These are phyloP conservation scores for Sebastes nivosus DNA, from an alignment of 2,797 vertebrate species.

Conservation along the genomic window DNA sequence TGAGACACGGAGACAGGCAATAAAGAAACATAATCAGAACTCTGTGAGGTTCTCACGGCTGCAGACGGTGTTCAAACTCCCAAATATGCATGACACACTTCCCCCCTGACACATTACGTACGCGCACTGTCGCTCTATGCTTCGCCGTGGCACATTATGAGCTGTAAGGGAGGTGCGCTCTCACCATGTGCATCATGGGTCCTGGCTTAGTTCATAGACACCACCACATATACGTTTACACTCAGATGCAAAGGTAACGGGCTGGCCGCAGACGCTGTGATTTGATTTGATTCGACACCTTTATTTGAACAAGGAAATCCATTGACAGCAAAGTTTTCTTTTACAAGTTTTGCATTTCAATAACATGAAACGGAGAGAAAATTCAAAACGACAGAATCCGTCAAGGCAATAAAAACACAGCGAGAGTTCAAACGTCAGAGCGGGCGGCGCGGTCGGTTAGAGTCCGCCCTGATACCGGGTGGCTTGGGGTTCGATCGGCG, in stretches of 20 bases:
- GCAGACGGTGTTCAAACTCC: slow-evolving; percentile 69
- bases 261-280: not conserved
- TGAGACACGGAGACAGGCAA: slow-evolving; percentile 17
- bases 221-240: not conserved
- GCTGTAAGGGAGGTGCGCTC: slow-evolving; percentile 45
- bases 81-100: slow-evolving; percentile 74
- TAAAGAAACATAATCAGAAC: slow-evolving; percentile 31
- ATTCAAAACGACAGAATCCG: slow-evolving; percentile 19
- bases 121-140: slow-evolving; percentile 9
- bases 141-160: slow-evolving; percentile 31
- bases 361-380: slow-evolving; percentile 22
- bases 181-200: slow-evolving; percentile 15
- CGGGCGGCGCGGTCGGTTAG: not conserved
- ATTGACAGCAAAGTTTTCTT: slow-evolving; percentile 15
- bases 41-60: slow-evolving; percentile 57
- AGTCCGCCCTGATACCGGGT: slow-evolving; percentile 13
- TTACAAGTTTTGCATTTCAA: slow-evolving; percentile 16
- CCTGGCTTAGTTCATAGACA: not conserved
- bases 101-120: slow-evolving; percentile 40
- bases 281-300: slow-evolving; percentile 41
- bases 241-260: not conserved
- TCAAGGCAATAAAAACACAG: slow-evolving; percentile 35
- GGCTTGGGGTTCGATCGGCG: slow-evolving; percentile 24
- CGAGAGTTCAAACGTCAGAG: slow-evolving; percentile 1
- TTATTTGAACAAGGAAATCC: slow-evolving; percentile 50